phyloP scores from a whole-genome alignment of 2,888 invertebrate genomes.

The Nebria salina region DNA sequence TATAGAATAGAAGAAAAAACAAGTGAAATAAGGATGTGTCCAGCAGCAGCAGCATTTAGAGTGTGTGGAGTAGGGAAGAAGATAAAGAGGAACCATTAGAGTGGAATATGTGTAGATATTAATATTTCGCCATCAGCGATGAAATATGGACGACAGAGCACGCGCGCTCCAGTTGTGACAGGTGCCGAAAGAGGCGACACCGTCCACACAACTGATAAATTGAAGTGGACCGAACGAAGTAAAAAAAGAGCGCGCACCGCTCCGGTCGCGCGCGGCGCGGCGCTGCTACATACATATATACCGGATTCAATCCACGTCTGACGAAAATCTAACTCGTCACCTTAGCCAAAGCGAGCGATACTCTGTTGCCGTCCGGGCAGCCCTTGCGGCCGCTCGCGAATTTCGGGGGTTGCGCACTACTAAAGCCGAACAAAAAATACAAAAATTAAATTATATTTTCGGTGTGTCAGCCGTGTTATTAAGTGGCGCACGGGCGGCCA shows the following conservation, averaged over 20 bases:
- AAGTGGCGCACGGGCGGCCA: conserved; percentile 54
- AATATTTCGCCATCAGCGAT: conserved; percentile 55
- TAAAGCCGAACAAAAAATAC: conserved; percentile 55
- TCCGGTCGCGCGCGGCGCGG: not conserved
- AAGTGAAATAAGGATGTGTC: conserved; percentile 16
- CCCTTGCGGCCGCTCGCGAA: conserved; percentile 20
- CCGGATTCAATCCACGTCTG: conserved; percentile 60
- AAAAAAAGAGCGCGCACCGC: conserved; percentile 48
- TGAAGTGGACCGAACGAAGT: conserved; percentile 56
- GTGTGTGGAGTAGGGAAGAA: conserved; percentile 40
- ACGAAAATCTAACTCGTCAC: conserved; percentile 58
- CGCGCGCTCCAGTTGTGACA: conserved; percentile 57
- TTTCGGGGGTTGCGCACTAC: conserved; percentile 12
- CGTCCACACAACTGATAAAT: conserved; percentile 60
- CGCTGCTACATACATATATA: conserved; percentile 27
- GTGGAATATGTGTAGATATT: conserved; percentile 53
- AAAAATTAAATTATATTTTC: conserved; percentile 61
- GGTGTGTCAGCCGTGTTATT: conserved; percentile 60
- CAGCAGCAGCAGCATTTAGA: conserved; percentile 11
- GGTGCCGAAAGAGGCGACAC: conserved; percentile 58
- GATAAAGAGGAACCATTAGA: conserved; percentile 51
- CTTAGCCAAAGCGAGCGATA: conserved; percentile 50
- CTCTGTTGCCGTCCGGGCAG: not conserved
- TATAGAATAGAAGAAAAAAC: not conserved
- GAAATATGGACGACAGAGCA: conserved; percentile 57